phyloP scores from a whole-genome alignment of 2,888 invertebrate species.

The Neria commutata region DNA sequence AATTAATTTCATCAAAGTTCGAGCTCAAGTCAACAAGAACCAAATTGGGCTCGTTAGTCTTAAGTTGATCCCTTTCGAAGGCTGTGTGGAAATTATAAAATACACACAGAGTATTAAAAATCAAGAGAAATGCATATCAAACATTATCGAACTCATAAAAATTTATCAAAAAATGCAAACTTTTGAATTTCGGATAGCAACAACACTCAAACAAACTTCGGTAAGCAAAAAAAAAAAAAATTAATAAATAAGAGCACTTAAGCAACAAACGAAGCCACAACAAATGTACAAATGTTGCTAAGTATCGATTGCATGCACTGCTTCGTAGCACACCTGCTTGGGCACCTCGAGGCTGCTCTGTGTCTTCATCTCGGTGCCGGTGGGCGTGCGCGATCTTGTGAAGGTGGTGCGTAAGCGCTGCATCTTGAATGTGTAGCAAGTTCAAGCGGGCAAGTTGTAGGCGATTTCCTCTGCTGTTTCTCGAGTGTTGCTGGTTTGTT shows the following conservation, averaged over 20 bases:
- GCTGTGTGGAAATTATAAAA: no score
- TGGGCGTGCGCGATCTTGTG: constrained; percentile 86
- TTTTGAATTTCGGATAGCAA: no score
- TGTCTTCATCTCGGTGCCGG: constrained; percentile 89
- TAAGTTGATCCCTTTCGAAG: no score
- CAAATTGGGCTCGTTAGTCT: no score
- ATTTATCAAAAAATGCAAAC: neutral
- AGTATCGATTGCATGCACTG: no score
- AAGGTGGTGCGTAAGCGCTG: constrained; percentile 79
- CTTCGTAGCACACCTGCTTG: constrained; percentile 78
- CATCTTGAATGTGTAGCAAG: constrained; percentile 37
- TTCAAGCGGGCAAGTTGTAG: neutral
- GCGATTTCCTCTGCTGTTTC: neutral
- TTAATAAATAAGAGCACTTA: no score
- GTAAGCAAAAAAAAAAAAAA: no score
- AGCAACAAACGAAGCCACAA: neutral
- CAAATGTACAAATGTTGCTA: neutral
- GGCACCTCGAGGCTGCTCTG: constrained; percentile 91
- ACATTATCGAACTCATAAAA: neutral
- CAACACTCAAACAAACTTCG: no score
- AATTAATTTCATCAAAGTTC: no score
- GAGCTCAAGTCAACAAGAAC: no score
- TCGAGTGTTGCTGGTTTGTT: constrained; percentile 6
- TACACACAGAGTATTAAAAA: no score
- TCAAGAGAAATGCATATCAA: neutral